phyloP scores from a whole-genome alignment of 2,888 invertebrate species.

The Stratiomys singularior region DNA sequence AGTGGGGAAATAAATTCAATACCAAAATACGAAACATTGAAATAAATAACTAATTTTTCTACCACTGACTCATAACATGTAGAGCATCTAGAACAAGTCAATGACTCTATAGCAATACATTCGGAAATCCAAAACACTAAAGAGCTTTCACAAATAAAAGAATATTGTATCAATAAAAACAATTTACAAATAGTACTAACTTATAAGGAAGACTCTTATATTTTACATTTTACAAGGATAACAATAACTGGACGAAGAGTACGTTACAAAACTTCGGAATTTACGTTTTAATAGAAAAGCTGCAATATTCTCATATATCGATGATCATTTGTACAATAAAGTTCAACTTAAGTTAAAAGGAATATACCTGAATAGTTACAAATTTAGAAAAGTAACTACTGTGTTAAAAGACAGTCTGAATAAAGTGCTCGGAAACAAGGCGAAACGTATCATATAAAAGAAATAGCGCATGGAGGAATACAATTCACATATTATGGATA shows the following conservation, averaged over 20 bases:
- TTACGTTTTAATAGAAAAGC: not conserved
- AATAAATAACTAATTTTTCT: too few species aligned
- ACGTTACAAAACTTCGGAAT: not conserved
- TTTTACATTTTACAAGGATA: not conserved
- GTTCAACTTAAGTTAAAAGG: not conserved
- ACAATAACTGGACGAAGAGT: not conserved
- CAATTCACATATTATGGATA: not conserved
- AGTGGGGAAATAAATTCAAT: too few species aligned
- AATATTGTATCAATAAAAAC: not conserved
- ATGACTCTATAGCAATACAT: too few species aligned
- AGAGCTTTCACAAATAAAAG: too few species aligned
- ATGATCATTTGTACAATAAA: not conserved
- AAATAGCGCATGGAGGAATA: not conserved
- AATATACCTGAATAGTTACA: not conserved
- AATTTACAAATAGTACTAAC: not conserved
- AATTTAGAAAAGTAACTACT: not conserved
- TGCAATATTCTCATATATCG: not conserved
- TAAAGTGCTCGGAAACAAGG: not conserved
- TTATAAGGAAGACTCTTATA: not conserved
- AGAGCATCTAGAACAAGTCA: too few species aligned
- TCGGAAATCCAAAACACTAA: too few species aligned
- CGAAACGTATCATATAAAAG: not conserved
- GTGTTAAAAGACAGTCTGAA: not conserved
- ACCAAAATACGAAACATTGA: too few species aligned
- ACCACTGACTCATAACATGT: too few species aligned